Evolutionary conservation across 2,113 vertebrate genomes (phyloP).

Genomic region (Sander lucioperca): DNA sequence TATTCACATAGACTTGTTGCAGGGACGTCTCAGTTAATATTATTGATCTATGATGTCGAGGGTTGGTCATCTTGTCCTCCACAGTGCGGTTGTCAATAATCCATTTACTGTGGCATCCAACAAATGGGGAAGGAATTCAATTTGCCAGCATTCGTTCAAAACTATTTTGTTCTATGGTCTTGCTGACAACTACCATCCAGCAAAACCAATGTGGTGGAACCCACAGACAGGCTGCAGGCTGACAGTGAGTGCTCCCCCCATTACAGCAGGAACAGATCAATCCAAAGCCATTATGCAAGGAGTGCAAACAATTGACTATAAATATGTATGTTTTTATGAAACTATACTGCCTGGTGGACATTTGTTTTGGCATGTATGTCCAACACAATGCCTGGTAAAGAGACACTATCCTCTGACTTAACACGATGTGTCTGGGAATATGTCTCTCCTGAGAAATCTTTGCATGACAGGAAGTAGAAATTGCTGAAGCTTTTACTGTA

Average conservation of each 20-base stretch:
- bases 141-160: conserved; percentile 81
- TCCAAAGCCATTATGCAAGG: conserved; percentile 33
- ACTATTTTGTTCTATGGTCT: conserved; percentile 73
- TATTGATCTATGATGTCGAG: conserved; percentile 62
- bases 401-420: neutral
- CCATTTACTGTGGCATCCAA: conserved; percentile 71
- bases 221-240: conserved; percentile 64
- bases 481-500: neutral
- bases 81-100: conserved; percentile 70
- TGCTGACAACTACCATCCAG: conserved; percentile 74
- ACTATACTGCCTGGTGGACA: conserved; percentile 21
- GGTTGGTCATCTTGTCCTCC: conserved; percentile 57
- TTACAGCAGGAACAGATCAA: conserved; percentile 63
- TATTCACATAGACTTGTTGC: conserved; percentile 32
- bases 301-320: conserved; percentile 33
- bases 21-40: conserved; percentile 58
- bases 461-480: conserved; percentile 5
- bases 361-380: conserved; percentile 37
- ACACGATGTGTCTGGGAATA: neutral
- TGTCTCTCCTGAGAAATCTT: neutral
- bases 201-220: conserved; percentile 79
- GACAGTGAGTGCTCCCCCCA: conserved; percentile 51
- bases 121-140: conserved; percentile 79
- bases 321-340: conserved; percentile 56
- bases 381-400: neutral